Base-by-base conservation (phyloP, 2,113 vertebrate species). In the Pholis gunnellus region DNA sequence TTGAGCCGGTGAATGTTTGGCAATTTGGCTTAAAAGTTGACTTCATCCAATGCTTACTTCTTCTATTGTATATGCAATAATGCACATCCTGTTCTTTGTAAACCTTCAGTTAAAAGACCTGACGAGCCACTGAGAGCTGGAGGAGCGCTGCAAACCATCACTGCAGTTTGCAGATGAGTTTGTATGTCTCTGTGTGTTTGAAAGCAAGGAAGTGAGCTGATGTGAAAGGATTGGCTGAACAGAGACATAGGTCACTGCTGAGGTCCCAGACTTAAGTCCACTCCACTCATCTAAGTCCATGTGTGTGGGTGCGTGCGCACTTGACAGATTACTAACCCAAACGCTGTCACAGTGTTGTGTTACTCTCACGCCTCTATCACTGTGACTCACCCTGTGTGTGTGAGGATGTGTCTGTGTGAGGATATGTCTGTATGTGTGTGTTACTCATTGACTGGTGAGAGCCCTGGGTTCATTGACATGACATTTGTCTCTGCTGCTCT, bases 371-470 rank as follows among this genome's bases (percentile, higher is more conserved):
- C 87, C 88, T 85, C 85, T 84, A 82, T 85, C 87, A 78, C 64
- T 79, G 74, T 89, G 85, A 88, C 69, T 91, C 86, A 89, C 38
- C 36, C 75, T 81, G 75, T 75, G 82, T 81, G 63, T 56, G 52
- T 68, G 25, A 27, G 46, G 10, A 48, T 65, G 72, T 75, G 75
- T 78, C 73, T 69, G 25, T 70, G 64, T 69, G 75, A 48, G 65
- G 29, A 50, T 75, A 59, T 68, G 60, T 57, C 27, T 72, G 81
- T 77, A 38, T 82, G n/a, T 65, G 74, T 38, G 74, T 54, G 75
- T 91, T 89, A 78, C 85, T 90, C 87, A 88, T 74, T 91, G 90
- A 88, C 91, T 89, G 87, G 86, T 91, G 69, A 88, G 75, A 79
- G 76, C 81, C 74, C 29, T 64, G 73, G 70, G 78, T 89, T 88